Evolutionary conservation across 2,113 vertebrate species (phyloP).

Genomic region (Anguilla japonica): DNA sequence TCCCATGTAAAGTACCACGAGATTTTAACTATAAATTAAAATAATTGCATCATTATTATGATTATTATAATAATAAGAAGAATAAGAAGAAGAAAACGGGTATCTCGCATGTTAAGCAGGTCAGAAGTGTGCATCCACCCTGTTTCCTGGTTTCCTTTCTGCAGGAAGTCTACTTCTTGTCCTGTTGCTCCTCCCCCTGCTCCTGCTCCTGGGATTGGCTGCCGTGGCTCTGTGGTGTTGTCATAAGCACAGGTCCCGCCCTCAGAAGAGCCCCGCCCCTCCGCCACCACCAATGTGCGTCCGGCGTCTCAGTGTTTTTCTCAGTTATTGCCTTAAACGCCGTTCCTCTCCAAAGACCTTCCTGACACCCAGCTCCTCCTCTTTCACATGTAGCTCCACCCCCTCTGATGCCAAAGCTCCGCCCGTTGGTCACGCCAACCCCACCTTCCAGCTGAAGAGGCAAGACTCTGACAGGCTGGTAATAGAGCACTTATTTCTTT

Average conservation of each 20-base stretch:
- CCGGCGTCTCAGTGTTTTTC: conserved; percentile 15
- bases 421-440: conserved; percentile 78
- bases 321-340: background rate
- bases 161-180: conserved; percentile 51
- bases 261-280: conserved; percentile 46
- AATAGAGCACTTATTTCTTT: conserved; percentile 35
- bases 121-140: conserved; percentile 1
- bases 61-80: background rate
- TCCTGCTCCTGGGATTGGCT: conserved; percentile 50
- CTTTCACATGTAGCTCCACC: background rate
- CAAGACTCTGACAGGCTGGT: conserved; percentile 77
- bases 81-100: background rate
- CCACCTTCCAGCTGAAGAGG: conserved; percentile 81
- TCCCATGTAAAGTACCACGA: no score
- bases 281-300: conserved; percentile 39
- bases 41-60: no score
- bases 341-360: background rate
- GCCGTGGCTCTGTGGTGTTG: conserved; percentile 56
- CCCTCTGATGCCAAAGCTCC: conserved; percentile 40
- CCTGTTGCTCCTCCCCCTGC: conserved; percentile 53
- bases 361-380: background rate
- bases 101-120: background rate
- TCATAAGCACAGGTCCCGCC: conserved; percentile 54
- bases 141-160: background rate
- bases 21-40: no score